A percentile compares a stretch with the other conserved stretches of the same genome.
Evolutionary conservation across 2,113 vertebrate genomes (phyloP).

Genomic region (Otis tarda): DNA sequence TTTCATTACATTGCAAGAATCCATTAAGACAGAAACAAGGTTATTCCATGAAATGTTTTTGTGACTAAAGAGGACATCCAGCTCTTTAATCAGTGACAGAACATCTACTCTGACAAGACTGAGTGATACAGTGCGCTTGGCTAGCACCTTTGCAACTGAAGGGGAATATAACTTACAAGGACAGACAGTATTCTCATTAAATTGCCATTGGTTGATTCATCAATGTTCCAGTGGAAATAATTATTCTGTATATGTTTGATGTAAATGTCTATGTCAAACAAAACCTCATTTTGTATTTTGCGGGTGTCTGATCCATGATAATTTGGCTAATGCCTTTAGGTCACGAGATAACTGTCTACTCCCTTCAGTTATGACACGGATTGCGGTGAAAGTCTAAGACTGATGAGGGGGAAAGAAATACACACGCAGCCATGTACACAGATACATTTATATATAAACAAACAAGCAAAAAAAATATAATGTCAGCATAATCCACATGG

Average conservation of each 20-base stretch:
- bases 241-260: slow-evolving; percentile 71
- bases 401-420: neutral
- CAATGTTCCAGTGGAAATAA: slow-evolving; percentile 62
- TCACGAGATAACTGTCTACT: slow-evolving; percentile 38
- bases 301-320: slow-evolving; percentile 51
- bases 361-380: slow-evolving; percentile 16
- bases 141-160: slow-evolving; percentile 58
- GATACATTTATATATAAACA: neutral
- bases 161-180: slow-evolving; percentile 69
- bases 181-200: slow-evolving; percentile 70
- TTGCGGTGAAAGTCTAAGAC: neutral
- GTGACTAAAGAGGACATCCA: slow-evolving; percentile 73
- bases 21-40: slow-evolving; percentile 79
- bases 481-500: neutral
- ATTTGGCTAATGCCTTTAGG: slow-evolving; percentile 54
- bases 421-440: neutral
- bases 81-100: slow-evolving; percentile 79
- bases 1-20: slow-evolving; percentile 76
- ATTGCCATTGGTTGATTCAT: slow-evolving; percentile 67
- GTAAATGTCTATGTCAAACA: slow-evolving; percentile 69
- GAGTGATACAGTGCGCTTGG: slow-evolving; percentile 65
- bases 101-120: slow-evolving; percentile 75
- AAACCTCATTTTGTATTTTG: slow-evolving; percentile 66
- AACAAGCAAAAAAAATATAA: neutral
- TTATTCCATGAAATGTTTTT: slow-evolving; percentile 74